Base-by-base conservation (phyloP, 1,140 invertebrate species). In the Glomeris maerens region DNA sequence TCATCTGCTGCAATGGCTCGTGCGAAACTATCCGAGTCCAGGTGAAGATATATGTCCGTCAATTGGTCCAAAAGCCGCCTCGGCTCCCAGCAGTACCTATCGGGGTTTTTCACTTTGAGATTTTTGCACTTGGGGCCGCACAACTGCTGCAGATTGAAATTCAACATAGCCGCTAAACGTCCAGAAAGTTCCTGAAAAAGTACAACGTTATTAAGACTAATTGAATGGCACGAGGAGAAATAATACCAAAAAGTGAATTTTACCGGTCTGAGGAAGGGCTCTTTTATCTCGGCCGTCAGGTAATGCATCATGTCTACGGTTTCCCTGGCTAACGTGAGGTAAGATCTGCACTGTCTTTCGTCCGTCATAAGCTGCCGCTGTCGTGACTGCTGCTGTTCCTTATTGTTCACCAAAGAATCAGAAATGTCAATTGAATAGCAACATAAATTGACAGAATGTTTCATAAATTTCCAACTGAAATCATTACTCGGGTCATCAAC, bases 301-400 rank as follows among this genome's bases (percentile, higher is more conserved):
- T 97, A 96, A 63, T 95, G 85, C 66, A 98, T 88, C 89, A 98
- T 94, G 60, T 97, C 88, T 40, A 98, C 91, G 3, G 93, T 98
- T 64, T 98, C 93, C 54, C 82, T 79, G 21, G 91, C 93, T 25
- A 98, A 70, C 5, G 91, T 94, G 44, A 98, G 73, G 69, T 97
- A 98, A 0, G 89, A 95, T 49, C 85, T 78, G 65, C 92, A 95
- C 64, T 94, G 89, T 31, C 91, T 72, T 67, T 96, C 92, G 69
- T 96, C 92, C 51, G 83, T 84, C 3, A 79, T 74, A 39, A 95
- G 70, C 61, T 89, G 87, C 36, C 83, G 72, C 48, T 80, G 78
- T 39, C 82, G 74, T 44, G 75, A 75, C 61, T 86, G 83, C 58
- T 87, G 84, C 54, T 80, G 77, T 52, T 90, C 84, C 7, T 74